Evolutionary conservation across 1,140 invertebrate species (phyloP).

Genomic region (Drosophila mayri): DNA sequence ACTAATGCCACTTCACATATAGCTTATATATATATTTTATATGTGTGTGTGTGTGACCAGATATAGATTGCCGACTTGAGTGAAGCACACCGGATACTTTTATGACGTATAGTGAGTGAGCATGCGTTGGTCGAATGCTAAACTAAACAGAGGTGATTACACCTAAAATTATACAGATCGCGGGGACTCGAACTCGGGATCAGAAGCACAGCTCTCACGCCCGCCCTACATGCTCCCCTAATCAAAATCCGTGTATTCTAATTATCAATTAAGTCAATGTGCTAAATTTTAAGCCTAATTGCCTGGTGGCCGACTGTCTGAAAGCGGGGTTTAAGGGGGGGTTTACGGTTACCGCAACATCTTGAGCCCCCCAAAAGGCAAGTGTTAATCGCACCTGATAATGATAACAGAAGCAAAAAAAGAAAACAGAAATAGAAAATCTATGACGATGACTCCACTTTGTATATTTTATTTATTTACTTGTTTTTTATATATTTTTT

Average conservation of each 20-base stretch:
- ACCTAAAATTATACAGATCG: conserved; percentile 5
- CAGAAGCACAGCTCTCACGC: conserved; percentile 10
- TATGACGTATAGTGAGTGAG: conserved; percentile 33
- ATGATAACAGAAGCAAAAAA: conserved; percentile 27
- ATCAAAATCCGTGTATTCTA: conserved; percentile 32
- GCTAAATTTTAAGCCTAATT: conserved; percentile 33
- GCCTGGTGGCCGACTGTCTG: neutral
- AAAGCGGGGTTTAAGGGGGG: neutral
- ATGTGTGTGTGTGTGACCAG: conserved; percentile 10
- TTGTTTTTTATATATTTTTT: conserved; percentile 2
- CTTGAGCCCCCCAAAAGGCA: conserved; percentile 15
- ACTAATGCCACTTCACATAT: conserved; percentile 42
- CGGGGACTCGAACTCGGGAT: conserved; percentile 3
- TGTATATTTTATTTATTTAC: conserved; percentile 19
- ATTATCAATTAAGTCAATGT: conserved; percentile 45
- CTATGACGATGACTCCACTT: conserved; percentile 14
- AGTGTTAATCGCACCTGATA: conserved; percentile 48
- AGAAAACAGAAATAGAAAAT: conserved; percentile 12
- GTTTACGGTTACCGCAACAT: conserved; percentile 2
- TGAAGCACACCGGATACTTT: conserved; percentile 46
- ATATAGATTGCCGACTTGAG: conserved; percentile 44
- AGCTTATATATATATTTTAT: neutral
- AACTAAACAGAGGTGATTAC: conserved; percentile 28
- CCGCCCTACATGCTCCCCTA: conserved; percentile 16
- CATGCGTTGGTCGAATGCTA: conserved; percentile 48